Percentiles rank a stretch among this genome's conserved stretches.
These are phyloP conservation scores for Eueides isabella DNA, from an alignment of 1,140 invertebrate species.

Conservation along the genomic window DNA sequence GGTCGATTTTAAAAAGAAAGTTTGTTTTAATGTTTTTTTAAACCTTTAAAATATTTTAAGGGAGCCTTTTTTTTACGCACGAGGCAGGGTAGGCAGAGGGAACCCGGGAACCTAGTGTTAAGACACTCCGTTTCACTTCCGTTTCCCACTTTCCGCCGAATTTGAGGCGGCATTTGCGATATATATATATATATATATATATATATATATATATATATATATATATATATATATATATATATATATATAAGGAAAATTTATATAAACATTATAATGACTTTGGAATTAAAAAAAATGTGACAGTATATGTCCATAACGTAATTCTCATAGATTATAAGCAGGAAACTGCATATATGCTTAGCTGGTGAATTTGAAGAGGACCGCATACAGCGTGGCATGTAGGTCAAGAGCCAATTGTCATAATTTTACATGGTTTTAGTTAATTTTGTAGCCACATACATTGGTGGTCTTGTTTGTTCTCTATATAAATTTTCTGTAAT, in stretches of 20 bases:
- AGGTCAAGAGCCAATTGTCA: background rate
- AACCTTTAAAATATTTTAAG: background rate
- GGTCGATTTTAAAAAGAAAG: background rate
- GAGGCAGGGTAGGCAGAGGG: too few relatives aligned
- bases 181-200: too few relatives aligned
- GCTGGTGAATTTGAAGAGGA: slow-evolving; percentile 11
- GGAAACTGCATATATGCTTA: slow-evolving; percentile 17
- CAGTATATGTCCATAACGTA: background rate
- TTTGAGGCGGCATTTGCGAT: too few relatives aligned
- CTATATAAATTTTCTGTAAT: background rate
- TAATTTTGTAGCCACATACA: background rate
- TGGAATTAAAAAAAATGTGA: too few relatives aligned
- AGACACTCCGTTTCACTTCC: too few relatives aligned
- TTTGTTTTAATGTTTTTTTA: background rate
- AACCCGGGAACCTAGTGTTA: too few relatives aligned
- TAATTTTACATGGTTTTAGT: background rate
- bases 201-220: too few relatives aligned
- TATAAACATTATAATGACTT: too few relatives aligned
- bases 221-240: too few relatives aligned
- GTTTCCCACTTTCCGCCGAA: too few relatives aligned
- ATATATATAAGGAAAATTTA: too few relatives aligned
- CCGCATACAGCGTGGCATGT: slow-evolving; percentile 14
- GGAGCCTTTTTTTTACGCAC: background rate
- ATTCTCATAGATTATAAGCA: background rate
- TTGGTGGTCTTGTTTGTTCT: background rate